Evolutionary conservation across 2,888 invertebrate genomes (phyloP), one percentile per base, ranked within the genome.

Genomic region (Fragum fragum): DNA sequence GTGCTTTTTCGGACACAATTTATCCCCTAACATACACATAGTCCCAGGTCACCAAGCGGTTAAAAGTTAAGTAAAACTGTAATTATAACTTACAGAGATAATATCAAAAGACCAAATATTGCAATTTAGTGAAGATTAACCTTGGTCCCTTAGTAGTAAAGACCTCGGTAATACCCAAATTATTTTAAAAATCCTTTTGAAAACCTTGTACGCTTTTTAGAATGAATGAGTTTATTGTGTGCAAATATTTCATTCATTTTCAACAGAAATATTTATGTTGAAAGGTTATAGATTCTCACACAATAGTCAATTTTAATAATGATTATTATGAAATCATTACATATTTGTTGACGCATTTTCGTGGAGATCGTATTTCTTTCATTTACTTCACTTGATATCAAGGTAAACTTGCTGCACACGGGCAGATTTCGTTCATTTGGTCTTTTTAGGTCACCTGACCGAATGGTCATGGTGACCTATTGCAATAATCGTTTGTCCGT

Each of bases 141-240:
- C 47, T 47, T 47, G 47, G 47, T 5, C 16, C 47, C 14, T 47
- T 47, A 47, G 47, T 47, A 16, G 5, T 47, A 5, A 47, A 47
- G 3, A 9, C 47, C 14, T 47, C n/a, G 47, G 47, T 14, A 18
- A 47, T 16, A 47, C 47, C 47, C 47, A 47, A 47, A 47, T 47
- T 47, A 47, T 47, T 47, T n/a, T 47, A 47, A 47, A 47, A 47
- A 47, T 47, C 47, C 14, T 47, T 47, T 47, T 47, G 47, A 47
- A 47, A 9, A 47, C 47, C 14, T 47, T 47, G 47, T 47, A 9
- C 47, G 47, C 5, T 47, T 47, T 47, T 3, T 18, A n/a, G 14
- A 47, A 47, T 47, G 47, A 57, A 57, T 57, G 23, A 57, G n/a
- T 57, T 23, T 57, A 26, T 57, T 57, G 57, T 57, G n/a, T 23